phyloP scores from a whole-genome alignment of 2,888 invertebrate species.

The Cephonodes hylas region DNA sequence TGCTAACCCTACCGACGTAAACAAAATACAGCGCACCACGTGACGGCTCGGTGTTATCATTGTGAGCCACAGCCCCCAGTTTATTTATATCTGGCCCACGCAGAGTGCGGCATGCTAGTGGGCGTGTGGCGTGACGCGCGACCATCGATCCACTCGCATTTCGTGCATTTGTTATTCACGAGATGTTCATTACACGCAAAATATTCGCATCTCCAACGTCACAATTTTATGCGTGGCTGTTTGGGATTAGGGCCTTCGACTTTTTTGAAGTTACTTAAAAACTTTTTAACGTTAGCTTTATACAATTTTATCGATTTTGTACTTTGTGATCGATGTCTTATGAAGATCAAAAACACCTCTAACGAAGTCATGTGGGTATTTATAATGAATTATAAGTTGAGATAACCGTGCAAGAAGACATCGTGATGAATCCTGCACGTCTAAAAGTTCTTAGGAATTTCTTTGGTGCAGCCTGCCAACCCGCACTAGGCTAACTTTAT shows the following conservation, averaged over 20 bases:
- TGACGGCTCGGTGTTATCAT: not conserved
- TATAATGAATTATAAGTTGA: too few relatives aligned
- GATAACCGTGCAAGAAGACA: too few relatives aligned
- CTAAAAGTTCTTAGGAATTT: too few relatives aligned
- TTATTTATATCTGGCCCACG: not conserved
- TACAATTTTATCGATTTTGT: too few relatives aligned
- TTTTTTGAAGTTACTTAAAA: not conserved
- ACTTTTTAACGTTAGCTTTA: too few relatives aligned
- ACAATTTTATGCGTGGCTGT: not conserved
- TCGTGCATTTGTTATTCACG: not conserved
- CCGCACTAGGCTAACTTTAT: too few relatives aligned
- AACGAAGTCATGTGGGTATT: too few relatives aligned
- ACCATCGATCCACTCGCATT: not conserved
- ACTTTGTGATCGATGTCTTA: too few relatives aligned
- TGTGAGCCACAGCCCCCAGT: not conserved
- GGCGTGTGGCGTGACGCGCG: constrained; percentile 1
- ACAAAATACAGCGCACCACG: not conserved
- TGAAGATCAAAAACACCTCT: too few relatives aligned
- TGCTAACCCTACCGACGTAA: not conserved
- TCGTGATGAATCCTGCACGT: too few relatives aligned
- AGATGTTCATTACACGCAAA: not conserved
- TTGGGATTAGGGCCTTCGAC: not conserved
- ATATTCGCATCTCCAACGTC: not conserved
- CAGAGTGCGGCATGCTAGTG: not conserved
- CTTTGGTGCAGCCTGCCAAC: too few relatives aligned